Base-by-base conservation (phyloP, 2,888 invertebrate species). In the Eupithecia abbreviata region DNA sequence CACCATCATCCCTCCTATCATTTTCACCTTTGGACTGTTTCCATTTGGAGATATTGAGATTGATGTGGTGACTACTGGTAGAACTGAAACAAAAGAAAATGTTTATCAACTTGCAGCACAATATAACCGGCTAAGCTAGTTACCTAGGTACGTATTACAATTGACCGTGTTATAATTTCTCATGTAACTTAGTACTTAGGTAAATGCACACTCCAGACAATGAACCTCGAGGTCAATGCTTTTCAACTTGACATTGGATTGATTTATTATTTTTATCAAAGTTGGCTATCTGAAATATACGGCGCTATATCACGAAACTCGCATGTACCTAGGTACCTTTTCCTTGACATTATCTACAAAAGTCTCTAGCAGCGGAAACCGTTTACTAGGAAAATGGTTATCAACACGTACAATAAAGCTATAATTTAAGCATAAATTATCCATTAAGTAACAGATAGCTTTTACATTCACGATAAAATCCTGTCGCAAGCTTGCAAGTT, bases 41-140 rank as follows among this genome's bases (percentile, higher is more conserved):
- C 95, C 95, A 87, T 95, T 95, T 79, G 95, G 89, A 74, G 94
- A 93, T 76, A 96, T 89, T 78, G 94, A 92, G 71, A 95, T 95
- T 65, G 93, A 84, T 74, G 89, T 85, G 66, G 90, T 90, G 79
- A 90, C 79, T 2, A 84, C 84, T 80, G 92, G 89, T 82, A 92
- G 84, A 82, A 91, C 95, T 95, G 93, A 81, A 95, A 95, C 87
- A 91, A 91, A 85, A 82, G 10, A 75, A 76, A 41, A 76, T 49
- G 18, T 41, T 51, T 74, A 69, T 75, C 70, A 68, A 66, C 42
- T 71, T 13, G 30, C 30, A 47, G 66, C 13, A 69, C 68, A 45
- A 45, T 68, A 18, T 45, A 18, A 69, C 45, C 10, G 4, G 47
- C 30, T 30, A 30, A 30, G 30, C 30, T 30, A 30, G 30, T 30